phyloP scores from a whole-genome alignment of 2,797 vertebrate species.

The Lutjanus argentimaculatus region DNA sequence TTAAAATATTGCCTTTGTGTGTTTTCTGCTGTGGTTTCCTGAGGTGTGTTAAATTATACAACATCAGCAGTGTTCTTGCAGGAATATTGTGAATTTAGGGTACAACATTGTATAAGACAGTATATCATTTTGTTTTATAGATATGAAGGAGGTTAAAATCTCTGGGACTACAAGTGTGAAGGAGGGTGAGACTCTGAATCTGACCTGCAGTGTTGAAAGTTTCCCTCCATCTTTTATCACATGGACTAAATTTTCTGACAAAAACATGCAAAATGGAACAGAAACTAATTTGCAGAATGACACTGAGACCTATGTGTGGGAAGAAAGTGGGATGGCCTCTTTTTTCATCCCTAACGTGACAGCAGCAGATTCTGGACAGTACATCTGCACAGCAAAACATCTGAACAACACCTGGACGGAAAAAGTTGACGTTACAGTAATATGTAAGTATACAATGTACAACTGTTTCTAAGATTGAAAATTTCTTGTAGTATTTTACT shows the following conservation, averaged over 20 bases:
- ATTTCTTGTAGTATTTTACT: too few species aligned
- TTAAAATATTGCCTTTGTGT: neutral
- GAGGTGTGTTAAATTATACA: neutral
- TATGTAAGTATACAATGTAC: too few species aligned
- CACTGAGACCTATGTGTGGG: neutral
- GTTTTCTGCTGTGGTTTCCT: neutral
- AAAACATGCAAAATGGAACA: constrained; percentile 7
- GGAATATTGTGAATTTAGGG: neutral
- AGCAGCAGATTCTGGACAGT: constrained; percentile 49
- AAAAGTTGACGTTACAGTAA: neutral
- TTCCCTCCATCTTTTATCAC: constrained; percentile 51
- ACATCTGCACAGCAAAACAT: constrained; percentile 56
- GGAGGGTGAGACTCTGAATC: constrained; percentile 53
- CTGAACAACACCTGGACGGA: neutral
- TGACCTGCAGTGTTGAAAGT: constrained; percentile 69
- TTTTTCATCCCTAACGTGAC: constrained; percentile 47
- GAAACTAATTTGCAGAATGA: neutral
- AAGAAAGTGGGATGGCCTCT: neutral
- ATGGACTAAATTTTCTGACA: constrained; percentile 33
- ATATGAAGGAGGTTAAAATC: constrained; percentile 29
- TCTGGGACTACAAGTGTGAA: constrained; percentile 4
- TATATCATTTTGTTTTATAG: constrained; percentile 32
- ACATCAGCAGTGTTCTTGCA: neutral
- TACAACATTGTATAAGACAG: neutral
- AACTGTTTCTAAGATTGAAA: too few species aligned